phyloP scores from a whole-genome alignment of 2,113 vertebrate species.

The rabbit (Oryctolagus cuniculus) region DNA sequence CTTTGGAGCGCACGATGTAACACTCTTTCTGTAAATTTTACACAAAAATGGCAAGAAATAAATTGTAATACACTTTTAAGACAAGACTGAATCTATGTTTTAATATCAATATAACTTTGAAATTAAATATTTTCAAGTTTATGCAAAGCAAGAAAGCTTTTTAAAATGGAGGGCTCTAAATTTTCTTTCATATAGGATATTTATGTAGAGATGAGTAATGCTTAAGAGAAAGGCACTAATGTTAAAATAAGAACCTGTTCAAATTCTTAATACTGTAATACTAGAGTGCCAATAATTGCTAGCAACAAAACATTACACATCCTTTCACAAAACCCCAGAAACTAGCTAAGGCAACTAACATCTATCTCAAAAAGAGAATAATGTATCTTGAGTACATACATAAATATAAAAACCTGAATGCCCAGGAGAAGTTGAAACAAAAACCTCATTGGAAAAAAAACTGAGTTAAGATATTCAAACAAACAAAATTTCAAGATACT shows the following conservation, averaged over 20 bases:
- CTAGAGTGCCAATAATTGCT: background rate
- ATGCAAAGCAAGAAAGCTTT: slow-evolving; percentile 89
- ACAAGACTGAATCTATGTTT: slow-evolving; percentile 92
- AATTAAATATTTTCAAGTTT: slow-evolving; percentile 86
- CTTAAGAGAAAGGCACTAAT: slow-evolving; percentile 58
- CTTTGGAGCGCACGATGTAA: slow-evolving; percentile 99
- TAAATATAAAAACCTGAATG: background rate
- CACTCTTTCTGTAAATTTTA: slow-evolving; percentile 99
- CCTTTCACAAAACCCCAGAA: background rate
- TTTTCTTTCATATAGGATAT: slow-evolving; percentile 87
- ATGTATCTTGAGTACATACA: background rate
- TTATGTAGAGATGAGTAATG: slow-evolving; percentile 74
- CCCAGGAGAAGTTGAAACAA: slow-evolving; percentile 44
- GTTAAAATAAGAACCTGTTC: slow-evolving; percentile 58
- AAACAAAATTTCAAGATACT: slow-evolving; percentile 20
- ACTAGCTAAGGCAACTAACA: background rate
- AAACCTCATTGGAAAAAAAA: background rate
- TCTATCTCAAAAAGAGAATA: slow-evolving; percentile 17
- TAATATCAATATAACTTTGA: slow-evolving; percentile 87
- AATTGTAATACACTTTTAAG: slow-evolving; percentile 99
- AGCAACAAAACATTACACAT: background rate
- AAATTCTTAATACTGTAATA: background rate
- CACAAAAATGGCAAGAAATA: slow-evolving; percentile 99
- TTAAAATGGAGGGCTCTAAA: slow-evolving; percentile 90
- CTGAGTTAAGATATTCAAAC: slow-evolving; percentile 19